Evolutionary conservation across 2,888 invertebrate genomes (phyloP).

Genomic region (Eupithecia subfuscata): DNA sequence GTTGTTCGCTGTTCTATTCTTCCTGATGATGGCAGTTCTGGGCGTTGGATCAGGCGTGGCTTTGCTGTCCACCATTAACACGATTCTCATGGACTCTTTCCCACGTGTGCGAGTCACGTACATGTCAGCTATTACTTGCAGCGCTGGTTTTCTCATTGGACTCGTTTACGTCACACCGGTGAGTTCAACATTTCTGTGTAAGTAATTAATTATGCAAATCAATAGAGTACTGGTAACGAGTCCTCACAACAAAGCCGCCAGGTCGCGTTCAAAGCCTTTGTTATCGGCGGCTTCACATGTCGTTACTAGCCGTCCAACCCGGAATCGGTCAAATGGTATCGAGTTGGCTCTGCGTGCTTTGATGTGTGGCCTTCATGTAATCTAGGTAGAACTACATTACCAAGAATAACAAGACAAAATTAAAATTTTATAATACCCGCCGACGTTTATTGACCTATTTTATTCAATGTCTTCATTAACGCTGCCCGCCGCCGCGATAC

Average conservation of each 20-base stretch:
- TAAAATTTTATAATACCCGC: too few relatives aligned
- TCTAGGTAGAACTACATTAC: too few relatives aligned
- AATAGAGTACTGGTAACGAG: neutral
- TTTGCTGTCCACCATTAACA: conserved; percentile 86
- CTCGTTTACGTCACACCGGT: conserved; percentile 91
- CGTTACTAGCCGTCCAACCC: neutral
- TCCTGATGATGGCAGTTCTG: conserved; percentile 91
- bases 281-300: neutral
- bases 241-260: neutral
- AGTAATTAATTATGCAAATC: neutral
- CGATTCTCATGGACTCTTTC: conserved; percentile 87
- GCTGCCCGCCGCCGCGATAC: too few relatives aligned
- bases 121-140: conserved; percentile 81
- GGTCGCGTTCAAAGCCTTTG: neutral
- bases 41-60: conserved; percentile 91
- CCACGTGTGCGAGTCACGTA: conserved; percentile 84
- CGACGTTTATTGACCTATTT: too few relatives aligned
- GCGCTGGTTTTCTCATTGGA: conserved; percentile 86
- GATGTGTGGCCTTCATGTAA: neutral
- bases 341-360: neutral
- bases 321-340: neutral
- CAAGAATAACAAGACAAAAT: too few relatives aligned
- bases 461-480: too few relatives aligned
- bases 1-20: conserved; percentile 91
- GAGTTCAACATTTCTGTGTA: conserved; percentile 52